Evolutionary conservation across 2,113 vertebrate genomes (phyloP), one percentile per base, ranked within the genome.

Genomic region (Lampris megalopsis): DNA sequence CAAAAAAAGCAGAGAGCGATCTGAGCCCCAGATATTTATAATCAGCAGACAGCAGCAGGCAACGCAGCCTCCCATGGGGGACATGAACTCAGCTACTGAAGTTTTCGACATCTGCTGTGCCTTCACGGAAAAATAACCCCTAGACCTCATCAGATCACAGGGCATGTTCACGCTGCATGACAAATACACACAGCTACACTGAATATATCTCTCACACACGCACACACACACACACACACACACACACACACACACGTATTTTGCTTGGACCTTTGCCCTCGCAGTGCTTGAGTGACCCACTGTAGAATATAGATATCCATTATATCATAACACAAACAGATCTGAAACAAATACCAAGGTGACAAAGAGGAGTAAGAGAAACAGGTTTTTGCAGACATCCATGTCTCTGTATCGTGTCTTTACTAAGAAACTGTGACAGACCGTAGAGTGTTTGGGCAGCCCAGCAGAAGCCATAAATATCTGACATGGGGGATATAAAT

Each of bases 71-170:
- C 80, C 73, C 62, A 45, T 13, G n/a, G 68, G 75, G 59, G 59
- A 63, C 54, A 74, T 11, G 0, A 8, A 69, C 9, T 82, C 86
- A 84, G 83, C 81, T 85, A 82, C 73, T 85, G 58, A 41, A 50
- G 65, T 5, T 1, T 60, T 82, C 11, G 45, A 80, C 86, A 86
- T 87, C 71, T 89, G 88, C 65, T 85, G 24, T 2, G 56, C 68
- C 68, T 59, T 76, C 13, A 11, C 57, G 64, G 63, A 64, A 75
- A 24, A 72, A 87, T 81, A 86, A 72, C 72, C 7, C 71, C 61
- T 56, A 7, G 11, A 13, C 50, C 1, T 1, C 50, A 24, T 24
- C 50, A 11, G 50, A 53, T 45, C 43, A 45, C 50, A 53, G 50
- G 50, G 50, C 49, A 53, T 53, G 10, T 13, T 59, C 56, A 3